phyloP scores from a whole-genome alignment of 64 coral and sea anemone species.

The Trachythela sp. region DNA sequence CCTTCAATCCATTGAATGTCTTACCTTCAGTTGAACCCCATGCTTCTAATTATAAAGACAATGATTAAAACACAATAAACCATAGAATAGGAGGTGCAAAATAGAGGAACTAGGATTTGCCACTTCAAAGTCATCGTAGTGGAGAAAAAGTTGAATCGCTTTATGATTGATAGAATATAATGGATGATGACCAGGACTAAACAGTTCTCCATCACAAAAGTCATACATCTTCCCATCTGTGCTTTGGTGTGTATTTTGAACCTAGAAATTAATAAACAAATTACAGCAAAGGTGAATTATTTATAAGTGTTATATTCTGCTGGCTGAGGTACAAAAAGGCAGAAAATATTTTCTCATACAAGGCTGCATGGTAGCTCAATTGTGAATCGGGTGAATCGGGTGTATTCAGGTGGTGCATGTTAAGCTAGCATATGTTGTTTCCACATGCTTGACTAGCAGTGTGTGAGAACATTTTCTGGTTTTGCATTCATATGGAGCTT shows the following conservation, averaged over 20 bases:
- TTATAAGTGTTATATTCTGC: no score
- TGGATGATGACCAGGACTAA: not conserved
- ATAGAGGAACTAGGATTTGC: not conserved
- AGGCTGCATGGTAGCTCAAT: no score
- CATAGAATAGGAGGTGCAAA: no score
- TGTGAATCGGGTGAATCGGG: no score
- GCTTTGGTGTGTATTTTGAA: not conserved
- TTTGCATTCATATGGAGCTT: no score
- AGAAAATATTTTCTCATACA: no score
- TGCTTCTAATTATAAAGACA: not conserved
- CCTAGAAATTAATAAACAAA: not conserved
- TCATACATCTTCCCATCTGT: not conserved
- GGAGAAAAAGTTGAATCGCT: not conserved
- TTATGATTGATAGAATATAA: not conserved
- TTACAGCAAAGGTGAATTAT: not conserved
- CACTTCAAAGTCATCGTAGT: conserved; percentile 12
- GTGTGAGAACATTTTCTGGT: no score
- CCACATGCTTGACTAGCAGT: no score
- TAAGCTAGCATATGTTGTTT: no score
- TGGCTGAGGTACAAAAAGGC: no score
- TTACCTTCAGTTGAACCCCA: not conserved
- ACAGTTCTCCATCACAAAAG: conserved; percentile 12
- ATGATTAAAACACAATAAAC: no score
- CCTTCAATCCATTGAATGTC: not conserved
- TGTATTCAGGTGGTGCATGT: no score